Base-by-base conservation (phyloP, 2,888 invertebrate genomes). In the Tinea pellionella region DNA sequence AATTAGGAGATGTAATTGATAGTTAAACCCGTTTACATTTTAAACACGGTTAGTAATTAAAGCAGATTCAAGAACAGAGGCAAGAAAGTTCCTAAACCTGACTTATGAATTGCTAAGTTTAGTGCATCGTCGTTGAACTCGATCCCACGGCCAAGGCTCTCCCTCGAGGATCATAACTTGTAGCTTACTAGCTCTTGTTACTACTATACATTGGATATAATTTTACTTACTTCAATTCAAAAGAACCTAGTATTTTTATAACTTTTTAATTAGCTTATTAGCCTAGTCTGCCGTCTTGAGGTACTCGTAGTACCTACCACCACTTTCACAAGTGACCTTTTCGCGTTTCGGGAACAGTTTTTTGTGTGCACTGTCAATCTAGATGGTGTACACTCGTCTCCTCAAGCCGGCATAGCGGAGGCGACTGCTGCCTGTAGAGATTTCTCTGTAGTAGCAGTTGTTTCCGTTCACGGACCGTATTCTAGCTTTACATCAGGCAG, bases 61-160 rank as follows among this genome's bases (percentile, higher is more conserved):
- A 37, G 9, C 37, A 37, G 2, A 37, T 37, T 37, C 37, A 37
- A 37, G 37, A 55, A 55, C 55, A 55, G 55, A 15, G 59, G n/a
- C 18, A 15, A n/a, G 18, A 59, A 18, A 32, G 42, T 41, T 30
- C 59, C 42, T 41, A 24, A 59, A 18, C 16, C 59, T 41, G 42
- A 41, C 59, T 42, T 59, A 59, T 59, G 59, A 59, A 59, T 59
- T 59, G 42, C 42, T 59, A 59, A 59, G 59, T 42, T 59, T 42
- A 59, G 59, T 42, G 19, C 41, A 41, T 59, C 24, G 42, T 42
- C 16, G 37, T 19, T 42, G 42, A 59, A 59, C 59, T 18, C 59
- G 59, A 59, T 59, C 41, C 30, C 19, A 19, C 19, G 41, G 41
- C 42, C 42, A 24, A 37, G 18, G 19, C 42, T 42, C 18, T 24